A percentile compares a stretch with the other conserved stretches of the same genome.
These are phyloP conservation scores for Brachionus calyciflorus DNA, from an alignment of 1,140 invertebrate genomes.

Conservation along the genomic window DNA sequence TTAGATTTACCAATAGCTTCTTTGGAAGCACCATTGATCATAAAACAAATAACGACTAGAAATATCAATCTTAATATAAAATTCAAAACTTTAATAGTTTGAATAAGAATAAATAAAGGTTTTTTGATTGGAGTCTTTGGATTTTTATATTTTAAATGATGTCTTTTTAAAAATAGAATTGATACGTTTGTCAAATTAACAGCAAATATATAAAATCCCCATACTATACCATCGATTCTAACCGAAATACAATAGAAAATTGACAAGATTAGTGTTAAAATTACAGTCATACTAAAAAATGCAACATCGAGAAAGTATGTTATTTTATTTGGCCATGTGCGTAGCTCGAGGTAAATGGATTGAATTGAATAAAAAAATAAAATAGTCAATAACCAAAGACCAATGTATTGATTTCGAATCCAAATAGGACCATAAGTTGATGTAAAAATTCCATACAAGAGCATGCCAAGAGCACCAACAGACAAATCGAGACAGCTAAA, in stretches of 20 bases:
- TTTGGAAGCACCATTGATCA: slow-evolving; percentile 10
- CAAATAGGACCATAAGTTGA: slow-evolving; percentile 26
- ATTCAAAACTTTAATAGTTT: not conserved
- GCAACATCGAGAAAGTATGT: not conserved
- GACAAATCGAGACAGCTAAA: not conserved
- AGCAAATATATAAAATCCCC: slow-evolving; percentile 33
- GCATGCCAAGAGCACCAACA: slow-evolving; percentile 13
- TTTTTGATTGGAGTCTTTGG: not conserved
- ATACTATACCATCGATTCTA: not conserved
- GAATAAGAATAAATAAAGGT: not conserved
- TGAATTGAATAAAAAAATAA: slow-evolving; percentile 43
- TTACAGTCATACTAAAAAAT: not conserved
- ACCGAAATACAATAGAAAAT: slow-evolving; percentile 1
- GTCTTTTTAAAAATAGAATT: not conserved
- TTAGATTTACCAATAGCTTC: not conserved
- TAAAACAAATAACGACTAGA: not conserved
- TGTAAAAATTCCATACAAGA: slow-evolving; percentile 29
- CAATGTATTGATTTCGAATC: slow-evolving; percentile 38
- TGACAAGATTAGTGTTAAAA: not conserved
- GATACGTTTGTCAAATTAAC: slow-evolving; percentile 16
- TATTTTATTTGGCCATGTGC: not conserved
- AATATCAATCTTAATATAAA: not conserved
- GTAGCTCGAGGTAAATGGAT: not conserved
- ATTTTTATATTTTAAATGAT: not conserved
- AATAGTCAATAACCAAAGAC: not conserved